Base-by-base conservation (phyloP, 2,888 invertebrate genomes). In the Papilio gigon region DNA sequence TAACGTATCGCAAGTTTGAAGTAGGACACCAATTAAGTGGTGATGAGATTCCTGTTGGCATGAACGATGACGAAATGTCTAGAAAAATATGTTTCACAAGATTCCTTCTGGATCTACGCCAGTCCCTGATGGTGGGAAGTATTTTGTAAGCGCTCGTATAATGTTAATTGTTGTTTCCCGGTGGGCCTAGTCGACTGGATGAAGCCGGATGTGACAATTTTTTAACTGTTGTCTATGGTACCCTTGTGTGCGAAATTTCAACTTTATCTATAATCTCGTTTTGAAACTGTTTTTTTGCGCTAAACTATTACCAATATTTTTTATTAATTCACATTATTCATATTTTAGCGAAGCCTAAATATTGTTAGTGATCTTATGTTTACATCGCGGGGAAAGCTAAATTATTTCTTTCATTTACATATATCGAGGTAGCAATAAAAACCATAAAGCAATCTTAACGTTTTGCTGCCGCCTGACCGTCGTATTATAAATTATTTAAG, bases 161-260 rank as follows among this genome's bases (percentile, higher is more conserved):
- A 53, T 53, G 53, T 53, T 53, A 53, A 53, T 53, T 53, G 53
- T 53, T 27, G 53, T n/a, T 53, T 53, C 53, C 53, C 27, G 53
- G 53, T 27, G 53, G 53, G 53, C n/a, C 14, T 6, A 27, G 50
- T 50, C 5, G 25, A 25, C 50, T n/a, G 53, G 4, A 6, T 27
- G n/a, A 8, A 25, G 9, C 53, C 27, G 53, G 53, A 53, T 53
- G 53, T 53, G 27, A n/a, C 53, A 27, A 53, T 53, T 53, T 53
- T 53, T 53, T 27, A 14, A 53, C 53, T 53, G 27, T 47, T 12
- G 44, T 20, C 44, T 20, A 47, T 47, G 47, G 11, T 22, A 11
- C 33, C 8, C 22, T 47, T 47, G 4, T n/a, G 27, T 22, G 22
- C 20, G 4, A 47, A 47, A 47, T 47, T 47, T 20, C 1, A 44